These are phyloP conservation scores for Berghia stephanieae DNA, from an alignment of 1,140 invertebrate species.

Conservation along the genomic window DNA sequence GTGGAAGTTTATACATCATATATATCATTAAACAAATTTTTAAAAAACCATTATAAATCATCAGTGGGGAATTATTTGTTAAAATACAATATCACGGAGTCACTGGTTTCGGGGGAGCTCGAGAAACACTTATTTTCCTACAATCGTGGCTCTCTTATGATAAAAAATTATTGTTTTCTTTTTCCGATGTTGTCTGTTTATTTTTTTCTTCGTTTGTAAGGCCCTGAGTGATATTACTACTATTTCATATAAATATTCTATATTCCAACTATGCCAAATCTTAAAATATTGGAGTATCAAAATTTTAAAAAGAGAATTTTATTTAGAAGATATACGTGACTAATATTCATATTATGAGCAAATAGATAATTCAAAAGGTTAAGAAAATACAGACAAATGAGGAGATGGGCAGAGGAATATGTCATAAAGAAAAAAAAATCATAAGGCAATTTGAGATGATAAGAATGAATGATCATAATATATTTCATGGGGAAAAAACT, in stretches of 20 bases:
- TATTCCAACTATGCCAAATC: no score
- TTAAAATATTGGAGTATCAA: not conserved
- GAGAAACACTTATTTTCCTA: not conserved
- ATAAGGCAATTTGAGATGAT: not conserved
- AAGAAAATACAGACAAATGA: not conserved
- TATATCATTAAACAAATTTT: no score
- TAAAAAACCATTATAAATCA: no score
- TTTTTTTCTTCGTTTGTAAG: not conserved
- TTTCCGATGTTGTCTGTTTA: not conserved
- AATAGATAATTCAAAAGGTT: not conserved
- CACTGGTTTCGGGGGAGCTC: no score
- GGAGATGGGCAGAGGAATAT: not conserved
- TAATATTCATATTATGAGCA: not conserved
- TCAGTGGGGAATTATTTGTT: no score
- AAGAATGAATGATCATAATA: not conserved
- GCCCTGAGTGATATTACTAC: no score
- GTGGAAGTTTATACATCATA: no score
- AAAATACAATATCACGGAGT: no score
- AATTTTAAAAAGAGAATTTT: not conserved
- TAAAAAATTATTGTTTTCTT: not conserved
- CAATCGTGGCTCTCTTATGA: not conserved
- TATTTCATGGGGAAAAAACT: not conserved
- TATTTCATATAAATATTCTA: no score
- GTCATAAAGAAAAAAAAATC: not conserved
- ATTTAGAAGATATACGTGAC: not conserved